phyloP scores from a whole-genome alignment of 2,888 invertebrate species.

The Branchinecta sandiegonensis region DNA sequence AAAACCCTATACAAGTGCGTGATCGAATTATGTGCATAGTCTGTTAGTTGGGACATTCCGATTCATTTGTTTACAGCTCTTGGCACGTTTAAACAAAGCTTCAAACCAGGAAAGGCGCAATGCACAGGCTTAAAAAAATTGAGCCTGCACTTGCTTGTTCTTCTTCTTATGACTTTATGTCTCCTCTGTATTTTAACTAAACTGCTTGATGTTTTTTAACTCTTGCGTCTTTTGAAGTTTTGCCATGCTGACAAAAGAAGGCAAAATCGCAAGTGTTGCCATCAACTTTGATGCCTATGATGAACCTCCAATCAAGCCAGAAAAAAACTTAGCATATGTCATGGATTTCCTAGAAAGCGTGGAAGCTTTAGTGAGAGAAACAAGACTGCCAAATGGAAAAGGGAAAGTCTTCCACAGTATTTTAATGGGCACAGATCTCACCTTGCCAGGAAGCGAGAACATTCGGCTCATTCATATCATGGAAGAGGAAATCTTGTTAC shows the following conservation, averaged over 20 bases:
- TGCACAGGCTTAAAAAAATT: no score
- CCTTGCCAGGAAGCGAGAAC: constrained; percentile 53
- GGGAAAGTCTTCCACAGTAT: constrained; percentile 64
- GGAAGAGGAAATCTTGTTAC: constrained; percentile 54
- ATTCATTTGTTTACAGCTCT: no score
- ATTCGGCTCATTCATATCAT: constrained; percentile 60
- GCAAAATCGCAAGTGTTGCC: constrained; percentile 50
- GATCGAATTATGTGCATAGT: no score
- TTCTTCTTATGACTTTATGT: no score
- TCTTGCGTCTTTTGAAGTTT: neutral
- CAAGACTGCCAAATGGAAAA: constrained; percentile 34
- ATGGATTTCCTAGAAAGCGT: constrained; percentile 63
- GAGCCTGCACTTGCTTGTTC: no score
- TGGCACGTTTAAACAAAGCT: no score
- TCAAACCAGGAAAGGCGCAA: no score
- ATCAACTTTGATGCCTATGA: constrained; percentile 66
- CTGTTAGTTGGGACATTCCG: no score
- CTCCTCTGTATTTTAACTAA: no score
- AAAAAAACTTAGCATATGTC: constrained; percentile 47
- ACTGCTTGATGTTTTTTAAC: no score
- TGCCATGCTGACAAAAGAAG: constrained; percentile 33
- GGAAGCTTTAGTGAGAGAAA: constrained; percentile 55
- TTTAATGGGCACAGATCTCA: constrained; percentile 67
- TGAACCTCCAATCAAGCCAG: constrained; percentile 57
- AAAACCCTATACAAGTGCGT: no score